Percentiles rank a stretch among this genome's conserved stretches.
These are phyloP conservation scores for Parochlus steinenii DNA, from an alignment of 2,888 invertebrate genomes.

Conservation along the genomic window DNA sequence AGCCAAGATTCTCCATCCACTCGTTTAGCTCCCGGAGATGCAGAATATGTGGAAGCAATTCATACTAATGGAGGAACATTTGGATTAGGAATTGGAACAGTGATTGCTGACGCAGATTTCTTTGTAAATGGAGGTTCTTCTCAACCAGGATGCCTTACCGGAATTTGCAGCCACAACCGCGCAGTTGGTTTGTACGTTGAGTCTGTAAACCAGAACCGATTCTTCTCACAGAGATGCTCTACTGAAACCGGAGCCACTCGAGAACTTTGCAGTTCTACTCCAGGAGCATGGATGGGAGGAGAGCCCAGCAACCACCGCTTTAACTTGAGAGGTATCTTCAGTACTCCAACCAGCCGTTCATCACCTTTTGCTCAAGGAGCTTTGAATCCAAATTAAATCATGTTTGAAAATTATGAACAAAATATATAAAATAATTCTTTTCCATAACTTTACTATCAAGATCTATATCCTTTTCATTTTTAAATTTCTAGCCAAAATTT, in stretches of 20 bases:
- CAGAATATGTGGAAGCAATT: conserved; percentile 24
- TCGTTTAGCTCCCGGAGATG: background rate
- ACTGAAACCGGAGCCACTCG: conserved; percentile 18
- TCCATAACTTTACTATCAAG: no score
- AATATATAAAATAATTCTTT: no score
- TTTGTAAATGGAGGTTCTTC: conserved; percentile 26
- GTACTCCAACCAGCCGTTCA: background rate
- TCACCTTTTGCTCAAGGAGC: conserved; percentile 5
- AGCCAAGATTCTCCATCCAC: conserved; percentile 17
- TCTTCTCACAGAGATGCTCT: conserved; percentile 11
- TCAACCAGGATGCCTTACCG: conserved; percentile 25
- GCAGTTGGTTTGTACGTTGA: conserved; percentile 25
- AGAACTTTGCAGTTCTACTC: conserved; percentile 18
- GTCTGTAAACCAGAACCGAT: conserved; percentile 16
- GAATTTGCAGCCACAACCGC: conserved; percentile 23
- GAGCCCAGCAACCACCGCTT: conserved; percentile 17
- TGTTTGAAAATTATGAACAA: no score
- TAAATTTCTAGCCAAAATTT: no score
- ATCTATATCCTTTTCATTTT: no score
- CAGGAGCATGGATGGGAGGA: conserved; percentile 24
- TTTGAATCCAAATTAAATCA: no score
- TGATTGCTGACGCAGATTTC: conserved; percentile 27
- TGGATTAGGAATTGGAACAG: conserved; percentile 21
- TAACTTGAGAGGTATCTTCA: conserved; percentile 1
- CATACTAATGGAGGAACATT: conserved; percentile 25